phyloP scores from a whole-genome alignment of 23 tunicate genomes.

The Diplosoma virens region DNA sequence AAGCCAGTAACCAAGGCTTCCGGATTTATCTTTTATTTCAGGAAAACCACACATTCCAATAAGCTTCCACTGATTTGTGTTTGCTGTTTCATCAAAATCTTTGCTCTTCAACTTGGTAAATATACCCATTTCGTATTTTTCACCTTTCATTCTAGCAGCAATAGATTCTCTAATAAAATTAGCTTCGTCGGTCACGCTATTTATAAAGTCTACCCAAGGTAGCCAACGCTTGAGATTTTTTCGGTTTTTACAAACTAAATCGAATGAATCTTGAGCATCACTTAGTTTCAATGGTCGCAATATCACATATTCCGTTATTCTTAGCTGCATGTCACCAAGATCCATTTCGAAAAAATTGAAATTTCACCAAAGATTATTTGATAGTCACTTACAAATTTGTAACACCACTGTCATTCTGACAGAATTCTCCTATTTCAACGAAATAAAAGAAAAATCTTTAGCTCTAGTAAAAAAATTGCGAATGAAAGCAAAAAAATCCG shows the following conservation, averaged over 20 bases:
- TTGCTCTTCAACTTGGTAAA: not conserved
- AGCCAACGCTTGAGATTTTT: slow-evolving; percentile 1
- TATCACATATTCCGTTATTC: not conserved
- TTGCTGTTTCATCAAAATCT: not conserved
- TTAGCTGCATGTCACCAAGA: too few relatives aligned
- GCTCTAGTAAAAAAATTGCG: too few relatives aligned
- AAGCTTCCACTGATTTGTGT: not conserved
- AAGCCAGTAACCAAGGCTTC: slow-evolving; percentile 41
- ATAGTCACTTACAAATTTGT: too few relatives aligned
- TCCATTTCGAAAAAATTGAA: too few relatives aligned
- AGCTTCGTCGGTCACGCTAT: slow-evolving; percentile 16
- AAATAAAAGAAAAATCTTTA: too few relatives aligned
- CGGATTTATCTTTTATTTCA: slow-evolving; percentile 3
- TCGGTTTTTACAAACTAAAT: slow-evolving; percentile 31
- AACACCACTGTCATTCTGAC: too few relatives aligned
- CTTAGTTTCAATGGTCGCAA: slow-evolving; percentile 10
- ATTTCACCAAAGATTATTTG: too few relatives aligned
- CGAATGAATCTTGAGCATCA: slow-evolving; percentile 23
- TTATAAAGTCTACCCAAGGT: slow-evolving; percentile 24
- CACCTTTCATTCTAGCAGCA: not conserved
- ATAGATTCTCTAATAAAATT: not conserved
- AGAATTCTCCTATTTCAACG: too few relatives aligned
- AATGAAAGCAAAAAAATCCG: too few relatives aligned
- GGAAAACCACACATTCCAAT: slow-evolving; percentile 48
- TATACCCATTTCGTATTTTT: slow-evolving; percentile 17